Evolutionary conservation across 2,797 vertebrate species (phyloP), one percentile per base, ranked within the genome.

Genomic region (Lates japonicus): DNA sequence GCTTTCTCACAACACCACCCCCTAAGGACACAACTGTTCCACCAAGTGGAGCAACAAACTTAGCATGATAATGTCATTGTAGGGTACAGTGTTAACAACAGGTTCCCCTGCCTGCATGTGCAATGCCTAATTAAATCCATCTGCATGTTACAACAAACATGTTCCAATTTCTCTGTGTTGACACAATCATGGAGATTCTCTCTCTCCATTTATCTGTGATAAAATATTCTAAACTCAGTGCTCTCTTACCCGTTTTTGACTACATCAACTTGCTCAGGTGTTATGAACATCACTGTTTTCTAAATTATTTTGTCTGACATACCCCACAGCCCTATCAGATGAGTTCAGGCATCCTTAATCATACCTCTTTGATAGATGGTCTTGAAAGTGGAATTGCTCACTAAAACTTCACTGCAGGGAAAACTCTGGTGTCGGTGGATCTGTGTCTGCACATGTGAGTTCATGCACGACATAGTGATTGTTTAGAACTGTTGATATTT

Each of bases 1-100:
- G 42, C 37, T 55, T 37, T 46, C 33, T 20, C 41, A 39, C 48
- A 52, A 31, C 9, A 9, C n/a, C 16, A 14, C 16, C 5, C 12
- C 46, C 51, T 19, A 46, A 78, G 48, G 64, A 72, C 22, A 70
- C 61, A 82, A 39, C 51, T 62, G 69, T 68, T 70, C 20, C 60
- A 33, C 22, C 29, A 37, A 20, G n/a, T 44, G n/a, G n/a, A 31
- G 58, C 2, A 20, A 51, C 74, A 54, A 46, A 54, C 54, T 52
- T 46, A 19, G 20, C 44, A 55, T 68, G 35, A 19, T 68, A 52
- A 33, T 75, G 44, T 39, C 51, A 51, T 17, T 31, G 22, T 64
- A 65, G 54, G 37, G n/a, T 42, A 48, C 63, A 65, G 17, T 10
- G 7, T 62, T 41, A 42, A 54, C 52, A 70, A 69, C 33, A 63